Base-by-base conservation (phyloP, 30 jellyfish, hydroid and myxozoan genomes). In the Pelagia noctiluca region DNA sequence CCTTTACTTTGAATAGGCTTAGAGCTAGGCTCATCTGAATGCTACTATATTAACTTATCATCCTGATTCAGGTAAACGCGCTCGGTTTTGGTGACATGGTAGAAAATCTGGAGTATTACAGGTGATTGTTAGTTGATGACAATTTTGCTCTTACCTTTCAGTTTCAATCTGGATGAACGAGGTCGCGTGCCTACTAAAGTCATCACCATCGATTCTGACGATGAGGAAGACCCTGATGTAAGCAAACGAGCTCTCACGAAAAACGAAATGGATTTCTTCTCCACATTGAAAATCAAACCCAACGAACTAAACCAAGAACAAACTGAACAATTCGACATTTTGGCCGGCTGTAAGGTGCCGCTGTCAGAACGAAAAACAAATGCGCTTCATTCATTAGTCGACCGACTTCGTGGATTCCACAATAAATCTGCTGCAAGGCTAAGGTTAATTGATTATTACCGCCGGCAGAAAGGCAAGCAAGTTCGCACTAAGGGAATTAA, bases 201-300 rank as follows among this genome's bases (percentile, higher is more conserved):
- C 4, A 94, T 92, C 13, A 92, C 98, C 2, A 85, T 92, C 25
- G 98, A 92, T 65, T 94, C 93, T 47, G 98, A 92, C 35, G 98
- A 91, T 29, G 98, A 92, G 1, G 85, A 54, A 2, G 87, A 74
- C 18, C 49, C 83, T 0, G 89, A 37, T 0, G 49, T 70, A 38
- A 79, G 69, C 12, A 34, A 50, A 53, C 53, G 90, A 23, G 31
- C 31, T 1, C 47, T 74, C 25, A 46, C 69, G n/a, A 91, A 86
- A n/a, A 29, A 90, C 1, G 96, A 85, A 21, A 52, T 92, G 87
- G 75, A 35, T 0, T 92, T 78, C 61, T 82, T 85, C 34, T 73
- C 94, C 75, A 65, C 83, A 1, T 53, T 92, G 23, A 78, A 89
- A 28, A 90, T 92, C 72, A 86, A 80, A 79, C 98, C 98, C 11